phyloP scores from a whole-genome alignment of 2,888 invertebrate species.

The Idaea biselata region DNA sequence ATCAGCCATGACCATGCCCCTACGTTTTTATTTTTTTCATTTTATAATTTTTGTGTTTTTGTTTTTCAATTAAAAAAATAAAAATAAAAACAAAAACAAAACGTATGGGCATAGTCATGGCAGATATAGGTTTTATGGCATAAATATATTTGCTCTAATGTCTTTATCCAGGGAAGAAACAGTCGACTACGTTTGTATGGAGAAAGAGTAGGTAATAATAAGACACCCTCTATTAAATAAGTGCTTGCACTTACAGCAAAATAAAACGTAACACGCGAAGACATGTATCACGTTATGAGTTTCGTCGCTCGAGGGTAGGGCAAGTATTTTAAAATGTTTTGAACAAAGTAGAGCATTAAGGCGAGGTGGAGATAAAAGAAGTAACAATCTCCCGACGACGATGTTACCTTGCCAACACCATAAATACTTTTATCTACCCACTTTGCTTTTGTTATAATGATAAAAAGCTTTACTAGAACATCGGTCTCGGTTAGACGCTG shows the following conservation, averaged over 20 bases:
- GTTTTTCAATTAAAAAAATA: too few relatives aligned
- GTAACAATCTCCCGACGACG: slow-evolving; percentile 58
- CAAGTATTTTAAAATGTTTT: slow-evolving; percentile 70
- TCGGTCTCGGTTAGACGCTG: slow-evolving; percentile 46
- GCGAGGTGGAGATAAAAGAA: slow-evolving; percentile 62
- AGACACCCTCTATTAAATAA: too few relatives aligned
- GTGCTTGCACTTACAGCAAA: slow-evolving; percentile 30
- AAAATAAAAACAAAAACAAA: too few relatives aligned
- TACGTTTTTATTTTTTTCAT: too few relatives aligned
- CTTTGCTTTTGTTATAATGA: slow-evolving; percentile 68
- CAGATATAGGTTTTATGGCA: too few relatives aligned
- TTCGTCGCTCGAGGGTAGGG: slow-evolving; percentile 62
- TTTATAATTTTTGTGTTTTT: too few relatives aligned
- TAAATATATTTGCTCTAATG: too few relatives aligned
- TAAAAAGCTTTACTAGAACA: slow-evolving; percentile 66
- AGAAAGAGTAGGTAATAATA: too few relatives aligned
- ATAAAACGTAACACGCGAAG: slow-evolving; percentile 38
- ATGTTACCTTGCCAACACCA: slow-evolving; percentile 60
- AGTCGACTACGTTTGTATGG: too few relatives aligned
- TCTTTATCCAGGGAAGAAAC: too few relatives aligned
- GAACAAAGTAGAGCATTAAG: slow-evolving; percentile 64
- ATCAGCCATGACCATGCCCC: too few relatives aligned
- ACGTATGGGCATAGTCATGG: too few relatives aligned
- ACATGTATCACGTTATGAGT: slow-evolving; percentile 44
- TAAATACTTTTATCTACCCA: slow-evolving; percentile 64